Evolutionary conservation across 2,888 invertebrate genomes (phyloP), one percentile per base, ranked within the genome.

Genomic region (Fragum sueziense): DNA sequence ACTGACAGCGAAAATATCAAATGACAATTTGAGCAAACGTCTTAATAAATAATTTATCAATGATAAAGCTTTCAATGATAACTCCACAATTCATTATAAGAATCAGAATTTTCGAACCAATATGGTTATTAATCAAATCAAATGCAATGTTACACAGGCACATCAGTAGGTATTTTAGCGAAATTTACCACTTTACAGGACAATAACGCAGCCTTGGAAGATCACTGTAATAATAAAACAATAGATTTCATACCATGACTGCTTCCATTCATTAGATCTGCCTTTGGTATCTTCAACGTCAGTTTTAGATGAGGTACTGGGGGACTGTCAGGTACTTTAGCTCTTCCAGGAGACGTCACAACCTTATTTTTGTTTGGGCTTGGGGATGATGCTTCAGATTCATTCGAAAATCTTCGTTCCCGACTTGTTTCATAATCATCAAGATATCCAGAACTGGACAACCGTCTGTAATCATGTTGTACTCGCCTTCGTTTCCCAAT

Each of bases 391-490:
- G 74, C 61, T 68, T 90, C 90, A 29, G 90, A 88, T 76, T 91
- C 86, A 72, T 88, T 87, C 25, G 90, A 89, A 79, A 89, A 90
- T 47, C 89, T 74, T 69, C 88, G 82, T 70, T 89, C 88, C 52
- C 88, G 85, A 59, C 90, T 86, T 52, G 85, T 84, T 78, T 89
- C 89, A 84, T 92, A 92, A 82, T 92, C 92, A 82, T 92, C 92
- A 47, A 92, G 85, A 80, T 92, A 92, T 41, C 93, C 93, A 54
- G 93, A 91, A 79, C 91, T 92, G 33, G 93, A 93, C 74, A 93
- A 83, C 17, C 92, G 85, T 52, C 92, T 85, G 84, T 93, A 93
- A 76, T 93, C 91, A 81, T 92, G 93, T n/a, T 91, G 91, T 34
- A 92, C 88, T 33, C 93, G 83, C 54, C 85, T 82, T 17, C 93